Percentiles rank a stretch among this genome's conserved stretches.
These are phyloP conservation scores for Pseudolaguvia tuberculata DNA, from an alignment of 2,113 vertebrate genomes.

Conservation along the genomic window DNA sequence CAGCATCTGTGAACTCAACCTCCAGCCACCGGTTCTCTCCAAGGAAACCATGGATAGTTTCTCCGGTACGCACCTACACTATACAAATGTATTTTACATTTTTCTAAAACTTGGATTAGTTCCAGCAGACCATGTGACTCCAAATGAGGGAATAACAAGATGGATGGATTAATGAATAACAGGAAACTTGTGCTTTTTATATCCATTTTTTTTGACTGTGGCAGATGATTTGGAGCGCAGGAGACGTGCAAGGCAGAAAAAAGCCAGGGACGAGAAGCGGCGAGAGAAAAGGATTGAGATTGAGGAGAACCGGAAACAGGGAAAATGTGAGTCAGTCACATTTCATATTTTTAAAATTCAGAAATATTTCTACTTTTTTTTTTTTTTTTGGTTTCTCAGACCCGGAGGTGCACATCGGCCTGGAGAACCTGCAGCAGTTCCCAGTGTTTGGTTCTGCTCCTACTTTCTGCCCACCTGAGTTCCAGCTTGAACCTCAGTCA, in stretches of 20 bases:
- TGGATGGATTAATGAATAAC: no score
- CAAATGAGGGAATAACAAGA: no score
- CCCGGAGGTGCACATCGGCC: conserved; percentile 91
- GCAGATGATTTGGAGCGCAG: conserved; percentile 92
- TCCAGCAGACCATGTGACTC: no score
- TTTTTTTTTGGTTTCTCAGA: conserved; percentile 69
- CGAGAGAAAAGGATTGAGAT: conserved; percentile 93
- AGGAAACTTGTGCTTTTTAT: no score
- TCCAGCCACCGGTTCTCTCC: conserved; percentile 86
- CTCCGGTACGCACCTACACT: conserved; percentile 70
- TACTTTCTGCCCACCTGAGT: conserved; percentile 59
- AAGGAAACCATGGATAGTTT: conserved; percentile 90
- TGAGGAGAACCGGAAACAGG: conserved; percentile 95
- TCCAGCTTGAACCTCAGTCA: conserved; percentile 59
- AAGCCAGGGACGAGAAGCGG: conserved; percentile 88
- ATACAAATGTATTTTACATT: no score
- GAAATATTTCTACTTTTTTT: neutral
- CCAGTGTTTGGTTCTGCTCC: conserved; percentile 83
- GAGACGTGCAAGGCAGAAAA: conserved; percentile 87
- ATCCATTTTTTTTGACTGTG: neutral
- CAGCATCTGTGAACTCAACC: conserved; percentile 90
- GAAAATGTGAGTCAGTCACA: conserved; percentile 79
- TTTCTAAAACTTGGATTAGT: neutral
- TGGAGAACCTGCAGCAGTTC: conserved; percentile 98
- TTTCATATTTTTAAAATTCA: neutral